Evolutionary conservation across 2,113 vertebrate genomes (phyloP), one percentile per base, ranked within the genome.

Genomic region (Mirounga angustirostris): DNA sequence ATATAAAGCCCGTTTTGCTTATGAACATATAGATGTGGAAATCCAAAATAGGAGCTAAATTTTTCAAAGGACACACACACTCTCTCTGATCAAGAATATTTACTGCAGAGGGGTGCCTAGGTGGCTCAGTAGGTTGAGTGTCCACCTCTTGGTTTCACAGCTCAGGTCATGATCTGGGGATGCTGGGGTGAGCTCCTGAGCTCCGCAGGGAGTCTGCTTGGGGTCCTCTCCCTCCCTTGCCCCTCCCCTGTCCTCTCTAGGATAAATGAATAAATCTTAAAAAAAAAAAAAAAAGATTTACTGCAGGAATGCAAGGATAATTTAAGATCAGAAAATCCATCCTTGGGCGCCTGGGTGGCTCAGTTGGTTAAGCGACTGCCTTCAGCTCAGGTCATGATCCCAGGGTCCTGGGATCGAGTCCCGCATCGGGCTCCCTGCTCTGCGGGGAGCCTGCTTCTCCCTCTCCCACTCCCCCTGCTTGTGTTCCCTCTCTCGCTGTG

Each of bases 321-420:
- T 4, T 78, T 82, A 95, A 43, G 28, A 85, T 63, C 16, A 59
- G 91, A 83, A 95, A 92, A 95, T 79, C n/a, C 36, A 92, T 78
- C 59, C 69, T 40, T 74, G 36, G 36, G 36, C 36, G 36, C 36
- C 36, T 36, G 36, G 36, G 36, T 36, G 36, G 36, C 36, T 36
- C 36, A 36, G 36, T 36, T 36, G 36, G 36, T 36, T 36, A 36
- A 36, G 36, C 36, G 36, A 36, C 36, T 36, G 36, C 36, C 2
- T 36, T 36, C 36, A 36, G 36, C 36, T 36, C 36, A 36, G 36
- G 36, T 36, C 36, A 36, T 36, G 36, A 36, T 36, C 36, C 36
- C 36, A 36, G 36, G 36, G 36, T 36, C 36, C 36, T 36, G 36
- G 36, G 36, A 36, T 36, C 36, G 36, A 36, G 36, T 36, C 36